Conservation (phyloP, 2,113 vertebrate species). For the Percopsis transmontana region DNA sequence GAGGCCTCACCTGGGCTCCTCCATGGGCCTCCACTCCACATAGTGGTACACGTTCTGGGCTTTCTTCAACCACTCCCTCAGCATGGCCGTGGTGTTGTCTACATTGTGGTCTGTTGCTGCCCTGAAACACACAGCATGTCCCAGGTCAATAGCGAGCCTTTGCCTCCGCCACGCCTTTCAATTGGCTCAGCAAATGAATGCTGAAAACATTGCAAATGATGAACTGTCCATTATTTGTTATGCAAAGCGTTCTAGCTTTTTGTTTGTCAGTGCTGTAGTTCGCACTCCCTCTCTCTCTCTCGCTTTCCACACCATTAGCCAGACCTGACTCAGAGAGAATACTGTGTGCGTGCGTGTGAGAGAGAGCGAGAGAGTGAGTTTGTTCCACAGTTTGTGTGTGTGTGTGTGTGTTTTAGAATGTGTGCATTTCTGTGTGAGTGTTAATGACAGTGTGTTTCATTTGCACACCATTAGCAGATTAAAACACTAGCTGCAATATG, state of each 20-base stretch:
- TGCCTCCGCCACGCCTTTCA: conserved; percentile 3
- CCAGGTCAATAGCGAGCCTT: neutral
- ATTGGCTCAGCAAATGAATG: too few relatives aligned
- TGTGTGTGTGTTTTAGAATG: conserved; percentile 23
- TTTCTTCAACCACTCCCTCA: conserved; percentile 90
- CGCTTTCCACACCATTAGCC: conserved; percentile 42
- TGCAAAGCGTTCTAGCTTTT: conserved; percentile 11
- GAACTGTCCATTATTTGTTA: too few relatives aligned
- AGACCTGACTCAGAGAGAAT: conserved; percentile 42
- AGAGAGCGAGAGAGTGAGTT: neutral
- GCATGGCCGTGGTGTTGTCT: conserved; percentile 91
- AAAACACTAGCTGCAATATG: conserved; percentile 14
- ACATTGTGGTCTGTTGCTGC: conserved; percentile 91
- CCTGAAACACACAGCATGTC: conserved; percentile 73
- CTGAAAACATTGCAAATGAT: too few relatives aligned
- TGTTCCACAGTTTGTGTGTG: neutral
- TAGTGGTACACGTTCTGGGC: conserved; percentile 89
- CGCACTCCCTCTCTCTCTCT: conserved; percentile 16
- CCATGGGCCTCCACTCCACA: conserved; percentile 95
- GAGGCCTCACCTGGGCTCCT: conserved; percentile 84
- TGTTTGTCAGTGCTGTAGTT: conserved; percentile 45
- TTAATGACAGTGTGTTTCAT: conserved; percentile 20
- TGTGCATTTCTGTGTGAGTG: conserved; percentile 6
- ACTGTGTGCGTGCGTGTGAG: conserved; percentile 21
- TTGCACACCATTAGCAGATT: conserved; percentile 5